Evolutionary conservation across 2,113 vertebrate genomes (phyloP), one percentile per base, ranked within the genome.

Genomic region (Atlantisia rogersi): DNA sequence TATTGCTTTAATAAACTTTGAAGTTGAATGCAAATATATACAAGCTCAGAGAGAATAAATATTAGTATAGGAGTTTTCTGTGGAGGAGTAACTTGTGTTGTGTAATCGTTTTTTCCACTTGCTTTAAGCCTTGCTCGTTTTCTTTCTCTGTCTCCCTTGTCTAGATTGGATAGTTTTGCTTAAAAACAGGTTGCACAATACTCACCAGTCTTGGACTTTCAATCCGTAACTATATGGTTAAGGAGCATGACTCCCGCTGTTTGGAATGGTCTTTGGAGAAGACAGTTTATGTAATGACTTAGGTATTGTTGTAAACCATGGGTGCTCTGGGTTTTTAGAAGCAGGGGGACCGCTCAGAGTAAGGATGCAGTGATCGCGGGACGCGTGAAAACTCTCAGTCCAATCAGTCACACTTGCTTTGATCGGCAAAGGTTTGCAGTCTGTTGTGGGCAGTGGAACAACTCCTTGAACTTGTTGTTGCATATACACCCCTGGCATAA

Each of bases 111-210:
- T 94, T 46, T 94, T 83, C 83, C 67, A 55, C 82, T 88, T 95
- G 56, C 50, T 90, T 90, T 92, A 92, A 91, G 83, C 58, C 52
- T 86, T 67, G 10, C 46, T 80, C 55, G 70, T 92, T 88, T 82
- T 88, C 68, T 82, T 95, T 76, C 42, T 86, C 68, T 48, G 60
- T 60, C 32, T 90, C 78, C 31, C 56, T 86, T 10, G 7, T 81
- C 80, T 29, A 76, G 60, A 73, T 68, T 62, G 77, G 50, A 53
- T 90, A 58, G 76, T 89, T 95, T 90, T 92, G 44, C 95, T 90
- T 76, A 68, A 93, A 93, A 96, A 80, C 82, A 88, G 73, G 81
- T 94, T 94, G 86, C 88, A 90, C 77, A 94, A 94, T 94, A 59
- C 84, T 86, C 46, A 35, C 17, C 11, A 46, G 48, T 78, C 64